Conservation (phyloP, 2,888 invertebrate genomes). For the Eurytoma californica region DNA sequence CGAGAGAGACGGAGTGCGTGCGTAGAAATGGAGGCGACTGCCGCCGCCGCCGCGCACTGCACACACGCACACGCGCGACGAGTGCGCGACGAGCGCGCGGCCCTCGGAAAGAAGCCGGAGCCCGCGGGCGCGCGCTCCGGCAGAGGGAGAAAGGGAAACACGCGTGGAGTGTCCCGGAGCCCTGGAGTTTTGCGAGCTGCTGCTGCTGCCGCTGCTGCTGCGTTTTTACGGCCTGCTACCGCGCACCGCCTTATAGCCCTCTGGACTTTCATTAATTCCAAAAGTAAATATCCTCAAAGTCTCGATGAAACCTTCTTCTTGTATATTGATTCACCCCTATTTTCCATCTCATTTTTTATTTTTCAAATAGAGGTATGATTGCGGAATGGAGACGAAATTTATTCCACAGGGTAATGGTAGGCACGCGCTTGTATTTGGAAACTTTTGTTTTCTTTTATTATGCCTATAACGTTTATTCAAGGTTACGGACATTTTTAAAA, state of each 20-base stretch:
- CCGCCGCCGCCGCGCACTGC: conserved; percentile 37
- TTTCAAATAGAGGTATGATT: no score
- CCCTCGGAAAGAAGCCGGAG: conserved; percentile 23
- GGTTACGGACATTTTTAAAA: no score
- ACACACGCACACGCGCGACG: conserved; percentile 22
- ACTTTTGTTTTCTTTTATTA: no score
- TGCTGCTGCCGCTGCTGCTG: conserved; percentile 16
- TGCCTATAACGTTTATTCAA: no score
- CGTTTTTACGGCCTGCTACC: conserved; percentile 42
- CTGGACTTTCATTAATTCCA: no score
- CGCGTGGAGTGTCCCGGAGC: conserved; percentile 28
- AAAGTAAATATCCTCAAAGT: no score
- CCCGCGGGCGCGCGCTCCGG: neutral
- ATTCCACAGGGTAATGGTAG: no score
- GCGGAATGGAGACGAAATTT: no score
- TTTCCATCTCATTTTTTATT: no score
- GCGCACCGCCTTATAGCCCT: conserved; percentile 3
- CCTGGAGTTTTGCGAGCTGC: conserved; percentile 32
- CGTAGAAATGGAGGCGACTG: conserved; percentile 47
- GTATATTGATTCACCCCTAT: no score
- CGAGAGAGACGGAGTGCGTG: conserved; percentile 16
- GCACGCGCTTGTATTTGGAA: no score
- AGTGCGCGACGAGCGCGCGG: conserved; percentile 25
- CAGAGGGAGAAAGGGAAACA: conserved; percentile 29
- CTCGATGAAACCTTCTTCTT: no score